Evolutionary conservation across 1,140 invertebrate genomes (phyloP).

Genomic region (Calephelis nemesis): DNA sequence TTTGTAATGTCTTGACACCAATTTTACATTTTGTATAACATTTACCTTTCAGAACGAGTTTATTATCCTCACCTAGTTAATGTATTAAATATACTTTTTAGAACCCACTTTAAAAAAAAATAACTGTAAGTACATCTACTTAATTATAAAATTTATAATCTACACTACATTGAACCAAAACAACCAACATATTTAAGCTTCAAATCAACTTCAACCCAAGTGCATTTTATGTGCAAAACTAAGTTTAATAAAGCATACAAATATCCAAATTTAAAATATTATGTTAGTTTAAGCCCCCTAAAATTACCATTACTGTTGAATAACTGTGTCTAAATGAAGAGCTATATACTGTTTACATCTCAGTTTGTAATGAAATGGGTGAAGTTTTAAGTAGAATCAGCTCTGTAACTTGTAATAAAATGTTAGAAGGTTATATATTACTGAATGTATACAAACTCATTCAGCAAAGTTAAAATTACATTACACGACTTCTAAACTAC

Average conservation of each 20-base stretch:
- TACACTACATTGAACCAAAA: neutral
- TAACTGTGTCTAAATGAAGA: neutral
- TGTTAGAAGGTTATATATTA: neutral
- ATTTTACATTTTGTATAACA: too few relatives aligned
- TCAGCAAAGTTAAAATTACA: neutral
- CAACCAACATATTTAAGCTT: neutral
- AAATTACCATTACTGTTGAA: neutral
- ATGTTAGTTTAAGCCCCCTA: constrained; percentile 1
- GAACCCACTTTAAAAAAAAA: too few relatives aligned
- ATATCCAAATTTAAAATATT: neutral
- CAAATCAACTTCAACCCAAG: neutral
- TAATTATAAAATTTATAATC: neutral
- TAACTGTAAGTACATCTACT: too few relatives aligned
- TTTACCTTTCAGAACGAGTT: too few relatives aligned
- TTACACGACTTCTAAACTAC: constrained; percentile 2
- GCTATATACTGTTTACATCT: neutral
- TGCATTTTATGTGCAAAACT: neutral
- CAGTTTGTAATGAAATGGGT: neutral
- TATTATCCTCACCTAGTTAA: too few relatives aligned
- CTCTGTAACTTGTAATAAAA: neutral
- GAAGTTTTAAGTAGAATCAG: neutral
- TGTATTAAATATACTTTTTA: too few relatives aligned
- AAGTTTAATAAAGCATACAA: neutral
- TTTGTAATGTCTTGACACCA: too few relatives aligned
- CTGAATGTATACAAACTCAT: neutral